A percentile compares a stretch with the other conserved stretches of the same genome.
Conservation (phyloP, 2,113 vertebrate species). For the Pipra filicauda region DNA sequence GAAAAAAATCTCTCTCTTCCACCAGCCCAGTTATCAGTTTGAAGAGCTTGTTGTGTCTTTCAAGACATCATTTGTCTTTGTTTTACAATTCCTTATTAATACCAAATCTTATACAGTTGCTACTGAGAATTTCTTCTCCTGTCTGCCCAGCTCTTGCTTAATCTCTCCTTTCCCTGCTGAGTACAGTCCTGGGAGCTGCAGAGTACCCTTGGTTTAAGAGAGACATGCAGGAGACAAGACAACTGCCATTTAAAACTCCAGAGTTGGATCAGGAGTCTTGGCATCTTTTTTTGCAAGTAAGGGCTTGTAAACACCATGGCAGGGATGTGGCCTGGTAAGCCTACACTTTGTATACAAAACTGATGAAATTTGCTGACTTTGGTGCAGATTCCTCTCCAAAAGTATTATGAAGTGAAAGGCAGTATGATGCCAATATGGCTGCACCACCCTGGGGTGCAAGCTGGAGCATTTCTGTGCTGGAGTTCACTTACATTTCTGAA, state of each 20-base stretch:
- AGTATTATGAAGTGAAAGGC: background rate
- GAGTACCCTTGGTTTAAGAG: background rate
- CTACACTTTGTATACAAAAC: too few relatives aligned
- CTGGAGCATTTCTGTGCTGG: fast-evolving
- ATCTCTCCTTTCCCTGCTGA: background rate
- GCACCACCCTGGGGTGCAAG: background rate
- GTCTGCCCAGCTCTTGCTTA: background rate
- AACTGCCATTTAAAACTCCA: background rate
- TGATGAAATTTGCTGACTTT: background rate
- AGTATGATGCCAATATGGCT: background rate
- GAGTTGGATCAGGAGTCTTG: background rate
- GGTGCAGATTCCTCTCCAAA: background rate
- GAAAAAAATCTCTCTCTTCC: background rate
- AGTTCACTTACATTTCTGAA: background rate
- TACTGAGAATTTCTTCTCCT: background rate
- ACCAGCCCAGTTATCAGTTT: background rate
- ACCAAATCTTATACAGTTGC: background rate
- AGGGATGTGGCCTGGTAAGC: background rate
- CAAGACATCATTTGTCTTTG: background rate
- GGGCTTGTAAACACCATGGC: background rate
- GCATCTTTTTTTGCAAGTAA: background rate
- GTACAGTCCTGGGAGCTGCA: background rate
- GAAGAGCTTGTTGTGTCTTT: background rate
- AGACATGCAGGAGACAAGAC: background rate
- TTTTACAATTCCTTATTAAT: background rate